Evolutionary conservation across 2,888 invertebrate species (phyloP).

Genomic region (Drosophila yooni): DNA sequence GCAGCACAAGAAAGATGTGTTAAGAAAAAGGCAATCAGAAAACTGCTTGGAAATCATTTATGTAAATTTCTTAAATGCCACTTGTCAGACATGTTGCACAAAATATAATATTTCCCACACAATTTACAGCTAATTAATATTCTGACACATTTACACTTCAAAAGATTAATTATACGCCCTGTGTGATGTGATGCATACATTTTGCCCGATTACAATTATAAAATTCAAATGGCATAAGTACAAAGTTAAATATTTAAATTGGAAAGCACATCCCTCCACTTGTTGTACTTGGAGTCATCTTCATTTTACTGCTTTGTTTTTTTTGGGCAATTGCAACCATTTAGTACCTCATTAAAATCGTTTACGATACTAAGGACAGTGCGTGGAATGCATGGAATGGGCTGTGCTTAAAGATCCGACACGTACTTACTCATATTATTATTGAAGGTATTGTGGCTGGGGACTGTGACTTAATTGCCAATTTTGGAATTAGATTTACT

Average conservation of each 20-base stretch:
- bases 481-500: conserved; percentile 45
- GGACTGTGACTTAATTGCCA: conserved; percentile 42
- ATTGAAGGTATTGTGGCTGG: conserved; percentile 24
- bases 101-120: conserved; percentile 32
- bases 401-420: conserved; percentile 34
- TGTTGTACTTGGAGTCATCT: not conserved
- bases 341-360: conserved; percentile 56
- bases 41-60: conserved; percentile 55
- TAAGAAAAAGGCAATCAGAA: conserved; percentile 21
- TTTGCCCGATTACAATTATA: conserved; percentile 2
- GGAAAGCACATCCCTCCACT: conserved; percentile 25
- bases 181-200: conserved; percentile 1
- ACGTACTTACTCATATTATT: conserved; percentile 51
- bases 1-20: conserved; percentile 29
- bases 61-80: conserved; percentile 53
- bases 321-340: conserved; percentile 32
- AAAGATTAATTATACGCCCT: conserved; percentile 44
- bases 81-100: conserved; percentile 26
- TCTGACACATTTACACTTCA: conserved; percentile 53
- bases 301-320: conserved; percentile 19
- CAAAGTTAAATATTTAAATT: conserved; percentile 47
- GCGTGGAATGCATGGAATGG: not conserved
- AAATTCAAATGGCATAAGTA: conserved; percentile 42
- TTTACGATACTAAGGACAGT: conserved; percentile 44
- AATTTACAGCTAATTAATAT: conserved; percentile 52